Evolutionary conservation across 2,797 vertebrate genomes (phyloP).

Genomic region (Catharus ustulatus): DNA sequence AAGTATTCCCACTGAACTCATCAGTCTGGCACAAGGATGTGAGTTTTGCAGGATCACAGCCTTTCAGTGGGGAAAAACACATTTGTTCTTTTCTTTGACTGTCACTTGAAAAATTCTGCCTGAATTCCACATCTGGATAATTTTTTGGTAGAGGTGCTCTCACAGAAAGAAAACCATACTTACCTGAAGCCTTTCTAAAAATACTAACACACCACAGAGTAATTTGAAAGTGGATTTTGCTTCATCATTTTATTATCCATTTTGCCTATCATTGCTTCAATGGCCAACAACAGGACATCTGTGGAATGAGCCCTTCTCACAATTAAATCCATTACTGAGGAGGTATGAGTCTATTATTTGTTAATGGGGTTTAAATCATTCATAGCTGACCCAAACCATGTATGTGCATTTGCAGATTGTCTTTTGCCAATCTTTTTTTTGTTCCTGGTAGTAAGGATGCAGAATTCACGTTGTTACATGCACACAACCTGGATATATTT

Average conservation of each 20-base stretch:
- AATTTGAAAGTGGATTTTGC: conserved; percentile 6
- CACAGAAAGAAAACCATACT: conserved; percentile 6
- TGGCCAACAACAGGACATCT: neutral
- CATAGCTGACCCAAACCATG: neutral
- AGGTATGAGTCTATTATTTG: conserved; percentile 28
- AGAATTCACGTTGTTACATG: conserved; percentile 28
- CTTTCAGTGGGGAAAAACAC: neutral
- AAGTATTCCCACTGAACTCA: neutral
- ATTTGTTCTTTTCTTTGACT: conserved; percentile 22
- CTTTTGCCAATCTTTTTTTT: neutral
- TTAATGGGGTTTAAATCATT: conserved; percentile 23
- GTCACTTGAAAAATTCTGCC: neutral
- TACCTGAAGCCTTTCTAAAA: neutral
- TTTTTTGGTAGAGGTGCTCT: neutral
- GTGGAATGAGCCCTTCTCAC: conserved; percentile 8
- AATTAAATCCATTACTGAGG: neutral
- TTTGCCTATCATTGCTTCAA: conserved; percentile 11
- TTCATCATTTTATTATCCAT: conserved; percentile 4
- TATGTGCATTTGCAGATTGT: neutral
- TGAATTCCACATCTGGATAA: neutral
- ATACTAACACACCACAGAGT: neutral
- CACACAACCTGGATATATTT: conserved; percentile 43
- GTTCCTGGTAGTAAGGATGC: conserved; percentile 23
- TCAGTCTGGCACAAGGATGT: neutral
- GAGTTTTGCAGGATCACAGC: neutral